A percentile compares a stretch with the other conserved stretches of the same genome.
phyloP scores from a whole-genome alignment of 2,888 invertebrate species.

The Metellina segmentata region DNA sequence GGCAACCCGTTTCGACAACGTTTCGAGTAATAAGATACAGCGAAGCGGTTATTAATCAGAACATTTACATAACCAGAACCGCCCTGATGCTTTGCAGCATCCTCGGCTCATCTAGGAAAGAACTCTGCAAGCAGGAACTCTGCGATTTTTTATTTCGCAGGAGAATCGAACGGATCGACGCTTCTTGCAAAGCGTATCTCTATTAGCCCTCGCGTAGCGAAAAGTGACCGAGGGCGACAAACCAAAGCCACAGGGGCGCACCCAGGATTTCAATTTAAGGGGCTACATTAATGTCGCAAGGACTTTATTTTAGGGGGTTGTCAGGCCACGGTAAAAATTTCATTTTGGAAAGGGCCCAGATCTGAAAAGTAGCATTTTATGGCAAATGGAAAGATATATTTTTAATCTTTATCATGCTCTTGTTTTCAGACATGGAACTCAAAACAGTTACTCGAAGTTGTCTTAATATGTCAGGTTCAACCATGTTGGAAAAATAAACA shows the following conservation, averaged over 20 bases:
- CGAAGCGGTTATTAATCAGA: constrained; percentile 44
- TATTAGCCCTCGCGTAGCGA: background rate
- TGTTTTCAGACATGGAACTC: too few species aligned
- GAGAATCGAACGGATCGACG: background rate
- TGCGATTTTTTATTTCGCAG: background rate
- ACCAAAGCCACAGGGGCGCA: background rate
- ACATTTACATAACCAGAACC: constrained; percentile 56
- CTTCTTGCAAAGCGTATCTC: background rate
- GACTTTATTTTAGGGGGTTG: too few species aligned
- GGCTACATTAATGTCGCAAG: background rate
- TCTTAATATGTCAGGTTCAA: too few species aligned
- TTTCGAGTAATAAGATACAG: constrained; percentile 61
- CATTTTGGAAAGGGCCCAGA: too few species aligned
- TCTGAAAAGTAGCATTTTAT: too few species aligned
- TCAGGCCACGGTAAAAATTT: too few species aligned
- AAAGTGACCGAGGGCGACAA: background rate
- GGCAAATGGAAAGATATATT: too few species aligned
- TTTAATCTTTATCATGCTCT: too few species aligned
- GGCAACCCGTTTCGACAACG: constrained; percentile 50
- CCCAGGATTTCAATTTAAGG: background rate
- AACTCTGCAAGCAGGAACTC: background rate
- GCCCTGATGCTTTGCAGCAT: constrained; percentile 54
- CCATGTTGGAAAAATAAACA: too few species aligned
- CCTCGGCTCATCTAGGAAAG: constrained; percentile 5
- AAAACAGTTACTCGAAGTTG: too few species aligned